phyloP scores from a whole-genome alignment of 2,113 vertebrate genomes.

The Accipiter virgatus region DNA sequence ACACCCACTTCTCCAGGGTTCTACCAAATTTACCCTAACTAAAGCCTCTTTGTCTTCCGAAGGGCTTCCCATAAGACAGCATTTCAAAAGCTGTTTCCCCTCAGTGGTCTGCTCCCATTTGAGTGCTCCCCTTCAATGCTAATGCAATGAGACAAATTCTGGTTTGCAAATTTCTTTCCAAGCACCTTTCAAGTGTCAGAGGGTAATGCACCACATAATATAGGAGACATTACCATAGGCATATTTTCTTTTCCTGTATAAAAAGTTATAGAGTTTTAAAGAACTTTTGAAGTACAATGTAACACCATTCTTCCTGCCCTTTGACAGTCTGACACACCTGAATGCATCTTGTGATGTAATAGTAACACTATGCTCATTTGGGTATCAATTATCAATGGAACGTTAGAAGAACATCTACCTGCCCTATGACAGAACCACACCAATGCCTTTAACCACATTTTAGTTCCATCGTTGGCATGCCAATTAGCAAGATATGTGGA shows the following conservation, averaged over 20 bases:
- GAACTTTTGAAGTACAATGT: background rate
- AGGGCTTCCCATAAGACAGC: background rate
- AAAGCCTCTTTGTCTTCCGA: background rate
- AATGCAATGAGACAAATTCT: fast-evolving
- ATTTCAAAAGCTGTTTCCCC: background rate
- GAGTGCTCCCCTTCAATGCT: fast-evolving
- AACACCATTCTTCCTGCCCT: background rate
- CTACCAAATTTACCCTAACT: background rate
- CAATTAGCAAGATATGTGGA: background rate
- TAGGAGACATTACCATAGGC: background rate
- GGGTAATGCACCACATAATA: background rate
- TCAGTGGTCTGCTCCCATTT: background rate
- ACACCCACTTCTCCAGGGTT: background rate
- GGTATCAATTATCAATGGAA: background rate
- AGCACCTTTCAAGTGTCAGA: background rate
- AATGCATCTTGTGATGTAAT: background rate
- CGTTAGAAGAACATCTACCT: background rate
- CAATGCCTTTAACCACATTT: background rate
- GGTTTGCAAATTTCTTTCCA: background rate
- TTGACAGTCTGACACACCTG: background rate
- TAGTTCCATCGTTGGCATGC: background rate
- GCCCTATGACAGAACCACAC: background rate
- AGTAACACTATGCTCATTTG: background rate
- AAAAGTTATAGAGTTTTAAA: background rate
- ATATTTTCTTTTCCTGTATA: background rate